A percentile compares a stretch with the other conserved stretches of the same genome.
Evolutionary conservation across 2,113 vertebrate species (phyloP).

Genomic region (Lycocorax pyrrhopterus): DNA sequence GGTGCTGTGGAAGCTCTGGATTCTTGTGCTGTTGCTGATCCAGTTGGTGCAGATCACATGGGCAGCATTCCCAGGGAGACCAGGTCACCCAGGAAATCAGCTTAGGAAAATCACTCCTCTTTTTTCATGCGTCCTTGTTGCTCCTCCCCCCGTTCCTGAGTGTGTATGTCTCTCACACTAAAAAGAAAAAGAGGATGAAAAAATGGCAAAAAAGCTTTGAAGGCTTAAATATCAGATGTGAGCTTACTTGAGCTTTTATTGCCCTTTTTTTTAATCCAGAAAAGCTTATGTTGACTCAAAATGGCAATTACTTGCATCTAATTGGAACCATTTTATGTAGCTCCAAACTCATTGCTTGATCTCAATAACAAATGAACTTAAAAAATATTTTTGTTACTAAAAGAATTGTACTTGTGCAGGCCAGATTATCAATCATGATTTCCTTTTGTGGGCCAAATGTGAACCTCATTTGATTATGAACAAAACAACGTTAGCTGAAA

Average conservation of each 20-base stretch:
- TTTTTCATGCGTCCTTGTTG: neutral
- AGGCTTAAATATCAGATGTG: slow-evolving; percentile 61
- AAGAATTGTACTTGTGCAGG: slow-evolving; percentile 52
- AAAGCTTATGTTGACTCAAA: slow-evolving; percentile 60
- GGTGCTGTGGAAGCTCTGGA: slow-evolving; percentile 37
- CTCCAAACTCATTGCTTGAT: slow-evolving; percentile 60
- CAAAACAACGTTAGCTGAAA: slow-evolving; percentile 38
- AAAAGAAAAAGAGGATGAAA: neutral
- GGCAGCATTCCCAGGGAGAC: slow-evolving; percentile 58
- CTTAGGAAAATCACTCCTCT: slow-evolving; percentile 72
- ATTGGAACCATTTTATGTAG: slow-evolving; percentile 66
- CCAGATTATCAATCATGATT: slow-evolving; percentile 58
- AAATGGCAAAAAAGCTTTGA: slow-evolving; percentile 12
- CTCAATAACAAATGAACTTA: slow-evolving; percentile 62
- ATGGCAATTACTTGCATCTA: slow-evolving; percentile 65
- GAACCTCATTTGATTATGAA: slow-evolving; percentile 59
- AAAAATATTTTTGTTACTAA: slow-evolving; percentile 63
- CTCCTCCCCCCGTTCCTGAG: neutral
- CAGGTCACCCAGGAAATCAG: slow-evolving; percentile 57
- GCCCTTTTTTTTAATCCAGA: slow-evolving; percentile 18
- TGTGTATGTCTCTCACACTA: neutral
- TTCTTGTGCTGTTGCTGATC: slow-evolving; percentile 35
- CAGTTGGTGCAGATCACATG: slow-evolving; percentile 52
- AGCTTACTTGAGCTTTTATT: slow-evolving; percentile 59
- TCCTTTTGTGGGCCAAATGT: slow-evolving; percentile 40